These are phyloP conservation scores for Brachyptera putata DNA, from an alignment of 2,888 invertebrate species.

Conservation along the genomic window DNA sequence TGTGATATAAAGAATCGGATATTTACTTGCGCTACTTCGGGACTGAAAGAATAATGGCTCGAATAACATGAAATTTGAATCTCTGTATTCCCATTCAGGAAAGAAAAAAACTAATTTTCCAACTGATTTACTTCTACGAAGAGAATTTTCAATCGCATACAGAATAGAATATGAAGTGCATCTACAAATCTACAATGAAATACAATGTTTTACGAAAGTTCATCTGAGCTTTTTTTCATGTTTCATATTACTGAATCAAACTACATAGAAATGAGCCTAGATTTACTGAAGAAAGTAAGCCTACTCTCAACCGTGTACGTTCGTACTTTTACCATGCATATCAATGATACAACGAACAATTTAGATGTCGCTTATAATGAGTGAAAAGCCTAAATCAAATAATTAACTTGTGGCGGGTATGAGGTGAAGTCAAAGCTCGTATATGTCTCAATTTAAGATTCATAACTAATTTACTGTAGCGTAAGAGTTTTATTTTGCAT, in stretches of 20 bases:
- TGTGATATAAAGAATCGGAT: not conserved
- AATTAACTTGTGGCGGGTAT: no score
- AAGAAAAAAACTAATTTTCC: not conserved
- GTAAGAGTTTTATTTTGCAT: not conserved
- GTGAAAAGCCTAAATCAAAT: not conserved
- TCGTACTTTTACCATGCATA: not conserved
- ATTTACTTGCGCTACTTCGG: not conserved
- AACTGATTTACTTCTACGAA: constrained; percentile 12
- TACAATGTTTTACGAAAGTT: not conserved
- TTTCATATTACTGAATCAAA: not conserved
- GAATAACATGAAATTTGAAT: not conserved
- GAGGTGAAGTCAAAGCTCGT: not conserved
- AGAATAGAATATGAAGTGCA: constrained; percentile 11
- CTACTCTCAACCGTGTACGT: not conserved
- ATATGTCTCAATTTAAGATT: not conserved
- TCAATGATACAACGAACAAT: not conserved
- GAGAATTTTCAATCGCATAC: constrained; percentile 1
- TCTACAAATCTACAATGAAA: not conserved
- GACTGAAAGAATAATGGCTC: not conserved
- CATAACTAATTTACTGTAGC: no score
- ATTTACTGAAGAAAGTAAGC: not conserved
- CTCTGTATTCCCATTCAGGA: not conserved
- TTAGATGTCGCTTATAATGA: no score
- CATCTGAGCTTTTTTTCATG: not conserved
- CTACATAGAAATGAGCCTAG: not conserved